Conservation (phyloP, 2,888 invertebrate genomes). For the Alloplasta piceator region DNA sequence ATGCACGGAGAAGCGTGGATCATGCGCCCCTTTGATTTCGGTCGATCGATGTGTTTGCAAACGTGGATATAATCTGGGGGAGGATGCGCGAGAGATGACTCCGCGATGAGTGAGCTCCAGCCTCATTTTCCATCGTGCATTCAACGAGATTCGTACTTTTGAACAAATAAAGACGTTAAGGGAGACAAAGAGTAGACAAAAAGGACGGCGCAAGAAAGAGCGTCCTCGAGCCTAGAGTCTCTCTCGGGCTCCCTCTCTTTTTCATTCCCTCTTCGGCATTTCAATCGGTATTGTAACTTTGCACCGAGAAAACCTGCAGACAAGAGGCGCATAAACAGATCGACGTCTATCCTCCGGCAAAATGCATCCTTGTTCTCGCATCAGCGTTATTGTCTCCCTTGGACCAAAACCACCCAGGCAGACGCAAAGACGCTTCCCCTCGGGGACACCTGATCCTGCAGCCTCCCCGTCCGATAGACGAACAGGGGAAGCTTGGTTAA, state of each 20-base stretch:
- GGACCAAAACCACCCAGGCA: slow-evolving; percentile 33
- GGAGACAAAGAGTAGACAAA: slow-evolving; percentile 44
- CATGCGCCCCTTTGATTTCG: no score
- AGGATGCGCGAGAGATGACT: slow-evolving; percentile 26
- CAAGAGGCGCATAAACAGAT: no score
- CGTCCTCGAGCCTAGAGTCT: slow-evolving; percentile 27
- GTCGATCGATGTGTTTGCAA: no score
- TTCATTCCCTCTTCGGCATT: slow-evolving; percentile 66
- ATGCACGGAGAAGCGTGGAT: no score
- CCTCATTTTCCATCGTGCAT: slow-evolving; percentile 46
- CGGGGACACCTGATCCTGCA: slow-evolving; percentile 66
- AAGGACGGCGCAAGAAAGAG: slow-evolving; percentile 42
- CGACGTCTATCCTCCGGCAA: slow-evolving; percentile 29
- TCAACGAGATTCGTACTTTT: slow-evolving; percentile 42
- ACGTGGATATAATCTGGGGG: no score
- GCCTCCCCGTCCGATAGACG: slow-evolving; percentile 14
- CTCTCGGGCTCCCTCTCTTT: slow-evolving; percentile 63
- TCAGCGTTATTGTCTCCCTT: slow-evolving; percentile 42
- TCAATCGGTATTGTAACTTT: slow-evolving; percentile 57
- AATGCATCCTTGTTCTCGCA: slow-evolving; percentile 54
- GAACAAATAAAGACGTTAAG: slow-evolving; percentile 55
- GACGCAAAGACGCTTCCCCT: slow-evolving; percentile 30
- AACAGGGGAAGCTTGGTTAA: no score
- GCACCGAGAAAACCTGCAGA: neutral
- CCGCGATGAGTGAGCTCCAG: slow-evolving; percentile 33